These are phyloP conservation scores for Latheticus oryzae DNA, from an alignment of 2,888 invertebrate species.

Conservation along the genomic window DNA sequence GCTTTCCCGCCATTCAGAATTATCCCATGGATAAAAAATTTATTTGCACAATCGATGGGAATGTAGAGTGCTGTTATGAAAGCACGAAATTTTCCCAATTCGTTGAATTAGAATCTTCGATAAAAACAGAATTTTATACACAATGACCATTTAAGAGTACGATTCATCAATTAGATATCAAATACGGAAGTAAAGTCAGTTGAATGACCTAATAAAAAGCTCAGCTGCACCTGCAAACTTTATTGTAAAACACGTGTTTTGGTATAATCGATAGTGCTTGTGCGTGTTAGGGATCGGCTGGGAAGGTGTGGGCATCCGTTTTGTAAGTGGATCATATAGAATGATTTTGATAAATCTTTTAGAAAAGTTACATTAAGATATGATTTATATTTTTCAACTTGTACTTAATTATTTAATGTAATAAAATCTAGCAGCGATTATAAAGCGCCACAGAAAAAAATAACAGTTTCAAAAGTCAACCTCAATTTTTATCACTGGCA, in stretches of 20 bases:
- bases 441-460: no score
- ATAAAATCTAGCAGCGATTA: no score
- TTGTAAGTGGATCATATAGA: slow-evolving; percentile 4
- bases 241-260: slow-evolving; percentile 22
- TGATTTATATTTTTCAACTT: no score
- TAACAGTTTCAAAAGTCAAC: no score
- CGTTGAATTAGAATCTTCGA: no score
- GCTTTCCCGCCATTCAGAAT: slow-evolving; percentile 6
- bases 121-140: slow-evolving; percentile 9
- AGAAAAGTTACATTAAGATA: no score
- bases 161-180: slow-evolving; percentile 30
- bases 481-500: no score
- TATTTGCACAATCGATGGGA: slow-evolving; percentile 8
- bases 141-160: slow-evolving; percentile 22
- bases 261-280: slow-evolving; percentile 24
- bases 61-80: background rate
- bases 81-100: no score
- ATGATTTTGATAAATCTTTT: no score
- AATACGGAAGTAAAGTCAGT: slow-evolving; percentile 40
- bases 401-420: no score
- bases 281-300: slow-evolving; percentile 13
- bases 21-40: slow-evolving; percentile 7
- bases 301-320: slow-evolving; percentile 26
- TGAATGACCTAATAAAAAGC: slow-evolving; percentile 35
- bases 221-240: slow-evolving; percentile 31